These are phyloP conservation scores for Cinara cedri DNA, from an alignment of 2,888 invertebrate genomes.

Conservation along the genomic window DNA sequence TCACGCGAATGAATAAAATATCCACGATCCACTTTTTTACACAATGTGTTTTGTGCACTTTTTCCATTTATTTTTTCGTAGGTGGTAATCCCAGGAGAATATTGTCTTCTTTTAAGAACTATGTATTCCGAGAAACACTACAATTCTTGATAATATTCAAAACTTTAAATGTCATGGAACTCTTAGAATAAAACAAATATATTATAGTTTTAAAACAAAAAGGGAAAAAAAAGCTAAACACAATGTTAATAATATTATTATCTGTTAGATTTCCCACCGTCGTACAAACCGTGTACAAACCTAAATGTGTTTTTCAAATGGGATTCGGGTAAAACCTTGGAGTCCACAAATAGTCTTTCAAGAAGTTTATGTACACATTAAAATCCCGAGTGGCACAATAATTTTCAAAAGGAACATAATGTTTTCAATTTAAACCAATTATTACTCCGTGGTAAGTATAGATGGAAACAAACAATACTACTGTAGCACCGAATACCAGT, in stretches of 20 bases:
- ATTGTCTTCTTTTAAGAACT: background rate
- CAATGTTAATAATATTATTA: background rate
- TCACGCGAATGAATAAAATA: background rate
- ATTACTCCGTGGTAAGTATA: slow-evolving; percentile 10
- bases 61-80: background rate
- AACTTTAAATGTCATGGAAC: background rate
- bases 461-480: background rate
- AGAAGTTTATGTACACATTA: slow-evolving; percentile 23
- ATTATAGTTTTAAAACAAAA: background rate
- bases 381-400: slow-evolving; percentile 16
- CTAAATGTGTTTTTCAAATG: background rate
- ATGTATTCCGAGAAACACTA: background rate
- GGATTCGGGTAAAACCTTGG: slow-evolving; percentile 10
- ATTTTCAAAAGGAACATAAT: slow-evolving; percentile 11
- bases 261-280: background rate
- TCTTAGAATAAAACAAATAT: background rate
- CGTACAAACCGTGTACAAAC: background rate
- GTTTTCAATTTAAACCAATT: slow-evolving; percentile 37
- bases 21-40: background rate
- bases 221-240: background rate
- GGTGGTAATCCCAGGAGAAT: background rate
- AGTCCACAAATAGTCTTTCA: background rate
- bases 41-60: background rate
- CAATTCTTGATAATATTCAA: slow-evolving; percentile 3
- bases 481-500: background rate